Base-by-base conservation (phyloP, 2,888 invertebrate species). In the Netelia melanura region DNA sequence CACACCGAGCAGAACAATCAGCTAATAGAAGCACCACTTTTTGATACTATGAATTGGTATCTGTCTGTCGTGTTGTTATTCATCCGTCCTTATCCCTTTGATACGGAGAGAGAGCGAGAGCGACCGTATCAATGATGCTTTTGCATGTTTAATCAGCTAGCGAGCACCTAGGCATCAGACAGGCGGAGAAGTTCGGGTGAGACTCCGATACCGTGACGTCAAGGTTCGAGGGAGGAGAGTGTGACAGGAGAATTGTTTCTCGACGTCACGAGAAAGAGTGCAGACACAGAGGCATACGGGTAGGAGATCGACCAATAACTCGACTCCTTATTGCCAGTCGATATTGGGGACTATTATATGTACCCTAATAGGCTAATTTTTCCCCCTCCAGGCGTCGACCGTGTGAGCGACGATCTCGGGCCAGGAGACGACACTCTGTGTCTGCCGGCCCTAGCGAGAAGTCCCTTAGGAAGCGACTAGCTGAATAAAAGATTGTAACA, bases 231-330 rank as follows among this genome's bases (percentile, higher is more conserved):
- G 10, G 21, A 9, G n/a, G n/a, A n/a, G 43, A 65, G 1, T 65
- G 65, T 43, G 65, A 65, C 65, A 43, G 65, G 43, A 65, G 6
- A n/a, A 8, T 38, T 43, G 17, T 21, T 9, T 11, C 44, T 65
- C 44, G 43, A 10, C 44, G 65, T 21, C 56, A 56, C 44, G 44
- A 8, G 44, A 1, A 44, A 44, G 44, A 8, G 44, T 5, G 11
- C 44, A 11, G 44, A 44, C 44, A 3, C 44, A 44, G 44, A 44
- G 44, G 8, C 10, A 44, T 44, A 44, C 44, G 64, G n/a, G 30
- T 30, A 1, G 25, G 25, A 25, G 25, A 2, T 25, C 25, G 25
- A 25, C 25, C 25, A 2, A 25, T 25, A 25, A 2, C 1, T 25
- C 25, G 25, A 25, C 2, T 2, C 2, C 1, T 25, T 2, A 2